Percentiles rank a stretch among this genome's conserved stretches.
Evolutionary conservation across 2,888 invertebrate genomes (phyloP).

Genomic region (Drosophila emarginata): DNA sequence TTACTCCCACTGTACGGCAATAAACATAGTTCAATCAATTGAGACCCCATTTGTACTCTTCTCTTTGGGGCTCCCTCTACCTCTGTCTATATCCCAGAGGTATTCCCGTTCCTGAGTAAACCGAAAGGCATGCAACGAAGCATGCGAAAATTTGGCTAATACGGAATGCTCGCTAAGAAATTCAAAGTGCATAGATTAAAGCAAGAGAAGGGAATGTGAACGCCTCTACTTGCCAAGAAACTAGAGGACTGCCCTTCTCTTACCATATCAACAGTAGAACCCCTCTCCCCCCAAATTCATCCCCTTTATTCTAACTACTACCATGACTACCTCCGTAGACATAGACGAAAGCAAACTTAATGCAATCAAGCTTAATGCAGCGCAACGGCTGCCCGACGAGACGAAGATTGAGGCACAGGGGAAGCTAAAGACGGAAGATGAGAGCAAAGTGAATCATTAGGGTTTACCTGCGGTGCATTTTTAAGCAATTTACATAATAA

Average conservation of each 20-base stretch:
- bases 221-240: conserved; percentile 16
- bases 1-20: conserved; percentile 48
- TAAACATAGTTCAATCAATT: conserved; percentile 7
- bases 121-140: conserved; percentile 57
- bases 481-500: conserved; percentile 78
- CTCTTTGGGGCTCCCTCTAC: conserved; percentile 41
- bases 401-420: neutral
- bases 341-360: conserved; percentile 72
- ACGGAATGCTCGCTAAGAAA: conserved; percentile 72
- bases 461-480: conserved; percentile 75
- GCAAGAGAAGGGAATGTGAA: conserved; percentile 34
- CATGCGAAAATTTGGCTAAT: conserved; percentile 77
- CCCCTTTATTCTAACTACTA: neutral
- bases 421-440: neutral
- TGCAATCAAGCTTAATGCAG: conserved; percentile 76
- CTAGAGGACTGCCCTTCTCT: conserved; percentile 13
- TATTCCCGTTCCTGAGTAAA: conserved; percentile 9
- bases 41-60: conserved; percentile 5
- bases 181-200: conserved; percentile 70
- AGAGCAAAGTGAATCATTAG: conserved; percentile 67
- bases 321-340: neutral
- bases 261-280: neutral
- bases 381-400: conserved; percentile 59
- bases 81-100: neutral
- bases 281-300: neutral